Base-by-base conservation (phyloP, 2,888 invertebrate genomes). In the Pegoplata infirma region DNA sequence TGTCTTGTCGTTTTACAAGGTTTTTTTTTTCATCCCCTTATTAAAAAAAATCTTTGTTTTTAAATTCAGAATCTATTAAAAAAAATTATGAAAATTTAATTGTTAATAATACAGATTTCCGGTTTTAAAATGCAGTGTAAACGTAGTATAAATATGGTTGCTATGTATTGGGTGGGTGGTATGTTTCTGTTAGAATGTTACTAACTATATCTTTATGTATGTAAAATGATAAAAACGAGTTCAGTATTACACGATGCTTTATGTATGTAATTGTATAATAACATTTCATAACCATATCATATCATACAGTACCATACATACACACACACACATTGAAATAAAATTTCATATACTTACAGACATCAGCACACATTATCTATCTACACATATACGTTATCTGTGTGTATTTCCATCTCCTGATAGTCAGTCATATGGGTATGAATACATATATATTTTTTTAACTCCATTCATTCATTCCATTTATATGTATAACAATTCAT, bases 201-300 rank as follows among this genome's bases (percentile, higher is more conserved):
- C n/a, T n/a, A n/a, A n/a, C n/a, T n/a, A n/a, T n/a, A n/a, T n/a
- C n/a, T 69, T 36, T 28, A 32, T 51, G 53, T 53, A 53, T 46
- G 10, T 47, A n/a, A 23, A n/a, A 74, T 68, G 19, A 56, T 32
- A 64, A 67, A 77, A 73, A n/a, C 74, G 67, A 68, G 53, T 64
- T 64, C 58, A 69, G 28, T 69, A 55, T 55, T 53, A 69, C 46
- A 66, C 14, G 63, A 25, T 61, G n/a, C 19, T 49, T 19, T 63
- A 46, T 73, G 47, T 49, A 53, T 66, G 69, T 75, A 75, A 79
- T 75, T 75, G 71, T 69, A 47, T 75, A 71, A 79, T 67, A 79
- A 61, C 40, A 68, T 75, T 79, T 79, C 61, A 51, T 75, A 79
- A 75, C 44, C 61, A 67, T 71, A 79, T 79, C 75, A 75, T 79